Percentiles rank a stretch among this genome's conserved stretches.
phyloP scores from a whole-genome alignment of 2,113 vertebrate genomes.

The Mustela lutreola region DNA sequence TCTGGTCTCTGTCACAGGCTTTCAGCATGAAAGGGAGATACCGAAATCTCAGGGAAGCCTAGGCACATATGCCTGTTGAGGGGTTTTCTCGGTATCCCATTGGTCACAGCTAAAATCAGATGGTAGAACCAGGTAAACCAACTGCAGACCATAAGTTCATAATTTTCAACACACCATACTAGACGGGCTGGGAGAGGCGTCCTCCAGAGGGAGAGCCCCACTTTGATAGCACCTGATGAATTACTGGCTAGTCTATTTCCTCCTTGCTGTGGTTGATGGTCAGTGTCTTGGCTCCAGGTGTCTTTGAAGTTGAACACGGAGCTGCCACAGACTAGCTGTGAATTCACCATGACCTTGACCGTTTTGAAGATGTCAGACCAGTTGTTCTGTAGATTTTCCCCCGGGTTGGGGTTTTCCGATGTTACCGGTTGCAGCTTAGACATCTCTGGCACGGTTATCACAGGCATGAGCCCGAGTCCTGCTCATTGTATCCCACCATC shows the following conservation, averaged over 20 bases:
- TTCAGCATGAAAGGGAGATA: not conserved
- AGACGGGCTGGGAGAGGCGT: not conserved
- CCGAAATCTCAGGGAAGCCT: not conserved
- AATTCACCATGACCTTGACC: not conserved
- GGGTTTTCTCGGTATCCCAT: rapidly evolving
- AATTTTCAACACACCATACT: not conserved
- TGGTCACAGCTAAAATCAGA: not conserved
- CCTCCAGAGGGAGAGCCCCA: not conserved
- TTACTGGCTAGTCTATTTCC: too few relatives aligned
- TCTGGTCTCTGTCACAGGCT: not conserved
- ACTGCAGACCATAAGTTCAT: not conserved
- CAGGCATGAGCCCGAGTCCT: not conserved
- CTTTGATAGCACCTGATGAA: not conserved
- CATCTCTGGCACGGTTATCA: not conserved
- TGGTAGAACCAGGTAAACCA: not conserved
- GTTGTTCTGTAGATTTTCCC: not conserved
- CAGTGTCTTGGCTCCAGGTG: not conserved
- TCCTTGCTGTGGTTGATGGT: not conserved
- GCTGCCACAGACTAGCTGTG: not conserved
- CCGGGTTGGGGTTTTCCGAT: not conserved
- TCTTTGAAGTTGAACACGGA: not conserved
- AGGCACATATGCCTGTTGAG: too few relatives aligned
- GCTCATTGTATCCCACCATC: too few relatives aligned
- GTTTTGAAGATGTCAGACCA: not conserved
- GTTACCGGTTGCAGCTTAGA: too few relatives aligned